Percentiles rank a stretch among this genome's conserved stretches.
These are phyloP conservation scores for Drosophila mulleri DNA, from an alignment of 2,888 invertebrate genomes.

Conservation along the genomic window DNA sequence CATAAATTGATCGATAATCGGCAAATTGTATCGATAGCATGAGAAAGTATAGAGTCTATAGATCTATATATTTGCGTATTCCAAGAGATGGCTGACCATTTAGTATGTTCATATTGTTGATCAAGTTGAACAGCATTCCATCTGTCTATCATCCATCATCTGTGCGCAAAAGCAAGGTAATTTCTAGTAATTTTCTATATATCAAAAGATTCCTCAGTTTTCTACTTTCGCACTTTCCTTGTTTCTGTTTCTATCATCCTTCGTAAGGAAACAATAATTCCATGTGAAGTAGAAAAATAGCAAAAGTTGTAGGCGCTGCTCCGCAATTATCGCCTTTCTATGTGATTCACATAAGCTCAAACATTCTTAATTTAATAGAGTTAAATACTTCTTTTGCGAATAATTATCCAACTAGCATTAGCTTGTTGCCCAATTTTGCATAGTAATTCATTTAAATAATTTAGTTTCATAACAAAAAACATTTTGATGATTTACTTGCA, in stretches of 20 bases:
- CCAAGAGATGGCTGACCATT: no score
- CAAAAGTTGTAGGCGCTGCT: background rate
- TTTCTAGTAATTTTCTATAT: no score
- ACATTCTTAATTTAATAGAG: background rate
- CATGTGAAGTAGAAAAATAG: no score
- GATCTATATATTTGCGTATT: background rate
- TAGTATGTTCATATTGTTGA: background rate
- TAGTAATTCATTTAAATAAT: slow-evolving; percentile 8
- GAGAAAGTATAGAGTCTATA: background rate
- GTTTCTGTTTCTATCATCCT: background rate
- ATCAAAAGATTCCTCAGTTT: background rate
- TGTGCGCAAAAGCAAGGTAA: background rate
- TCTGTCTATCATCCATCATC: no score
- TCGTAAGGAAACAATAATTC: background rate
- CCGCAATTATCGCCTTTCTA: background rate
- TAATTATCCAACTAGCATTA: background rate
- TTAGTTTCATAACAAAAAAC: background rate
- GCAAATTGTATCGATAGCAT: background rate
- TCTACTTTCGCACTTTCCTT: background rate
- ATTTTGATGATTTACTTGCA: slow-evolving; percentile 6
- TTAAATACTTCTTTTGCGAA: background rate
- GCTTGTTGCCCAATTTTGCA: background rate
- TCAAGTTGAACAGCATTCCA: background rate
- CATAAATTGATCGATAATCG: background rate
- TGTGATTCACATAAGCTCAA: background rate